Base-by-base conservation (phyloP, 53 echinoderm and acorn worm species). In the Holothuria leucospilota region DNA sequence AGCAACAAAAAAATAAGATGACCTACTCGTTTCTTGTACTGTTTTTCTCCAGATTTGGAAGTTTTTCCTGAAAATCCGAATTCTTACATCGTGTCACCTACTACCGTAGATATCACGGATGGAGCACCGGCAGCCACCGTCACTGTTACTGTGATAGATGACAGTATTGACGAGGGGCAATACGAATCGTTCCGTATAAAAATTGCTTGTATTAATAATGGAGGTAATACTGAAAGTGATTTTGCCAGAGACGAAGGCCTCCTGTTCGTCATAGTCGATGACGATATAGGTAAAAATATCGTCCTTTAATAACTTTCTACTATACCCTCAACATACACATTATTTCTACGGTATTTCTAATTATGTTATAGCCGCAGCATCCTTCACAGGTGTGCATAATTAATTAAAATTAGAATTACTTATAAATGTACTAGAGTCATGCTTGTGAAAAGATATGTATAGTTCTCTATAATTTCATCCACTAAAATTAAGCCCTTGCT, bases 71-170 rank as follows among this genome's bases (percentile, higher is more conserved):
- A 70, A 15, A 30, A 70, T 41, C 28, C 14, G 30, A 27, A 70
- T 16, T 70, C 70, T 41, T 70, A 70, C 70, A 70, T 70, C 16
- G 30, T 70, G 20, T 29, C 70, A 70, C 70, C 70, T 4, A 29
- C 40, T 38, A 39, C 70, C 7, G 8, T 70, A 39, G 9, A 20
- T 8, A 15, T 30, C 29, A 16, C 18, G 21, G 3, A 2, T 29
- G 41, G 18, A 28, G 11, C 11, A 0, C 0, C 40, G 3, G 18
- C 20, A 11, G 70, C 70, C 24, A 67, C 67, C 67, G 67, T 67
- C 28, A 67, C 67, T 5, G 64, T 63, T 27, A 63, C 64, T 18
- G 67, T 67, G 28, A 67, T 67, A 11, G 27, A 67, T 30, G 67
- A 67, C 30, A 13, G 5, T 15, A 23, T 67, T 14, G 67, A 67